These are phyloP conservation scores for Entomobrya multifasciata DNA, from an alignment of 2,888 invertebrate species.

Conservation along the genomic window DNA sequence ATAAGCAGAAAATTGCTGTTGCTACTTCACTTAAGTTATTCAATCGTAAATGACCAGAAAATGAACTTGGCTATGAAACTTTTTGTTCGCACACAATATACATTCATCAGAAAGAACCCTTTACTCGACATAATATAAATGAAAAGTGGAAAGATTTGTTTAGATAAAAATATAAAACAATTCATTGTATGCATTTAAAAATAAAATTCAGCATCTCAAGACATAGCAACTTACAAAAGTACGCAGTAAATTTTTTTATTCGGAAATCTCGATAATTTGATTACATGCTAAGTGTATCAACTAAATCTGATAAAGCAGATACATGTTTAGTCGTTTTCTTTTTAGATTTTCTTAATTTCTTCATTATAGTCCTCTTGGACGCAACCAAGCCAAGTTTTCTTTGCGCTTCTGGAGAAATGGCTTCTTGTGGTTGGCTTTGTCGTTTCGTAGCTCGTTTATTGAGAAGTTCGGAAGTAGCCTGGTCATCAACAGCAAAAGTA, in stretches of 20 bases:
- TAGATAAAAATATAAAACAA: too few species aligned
- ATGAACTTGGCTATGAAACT: too few species aligned
- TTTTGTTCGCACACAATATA: too few species aligned
- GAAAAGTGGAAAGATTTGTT: too few species aligned
- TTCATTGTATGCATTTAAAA: too few species aligned
- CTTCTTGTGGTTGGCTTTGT: slow-evolving; percentile 54
- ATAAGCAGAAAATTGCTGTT: too few species aligned
- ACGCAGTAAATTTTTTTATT: neutral
- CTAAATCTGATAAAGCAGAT: slow-evolving; percentile 72
- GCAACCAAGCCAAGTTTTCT: slow-evolving; percentile 71
- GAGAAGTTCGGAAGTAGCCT: slow-evolving; percentile 30
- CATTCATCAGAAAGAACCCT: too few species aligned
- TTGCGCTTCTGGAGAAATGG: slow-evolving; percentile 63
- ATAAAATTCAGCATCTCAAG: neutral
- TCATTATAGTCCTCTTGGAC: slow-evolving; percentile 75
- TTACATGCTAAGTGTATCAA: slow-evolving; percentile 72
- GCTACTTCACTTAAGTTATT: too few species aligned
- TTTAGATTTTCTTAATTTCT: slow-evolving; percentile 77
- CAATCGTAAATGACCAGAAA: too few species aligned
- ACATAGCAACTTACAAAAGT: neutral
- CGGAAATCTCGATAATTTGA: neutral
- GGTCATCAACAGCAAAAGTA: slow-evolving; percentile 75
- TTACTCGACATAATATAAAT: too few species aligned
- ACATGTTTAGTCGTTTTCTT: slow-evolving; percentile 78
- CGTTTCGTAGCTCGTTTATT: slow-evolving; percentile 50